Evolutionary conservation across 35 echinoderm and acorn worm genomes (phyloP).

Genomic region (Ophiothrix spiculata): DNA sequence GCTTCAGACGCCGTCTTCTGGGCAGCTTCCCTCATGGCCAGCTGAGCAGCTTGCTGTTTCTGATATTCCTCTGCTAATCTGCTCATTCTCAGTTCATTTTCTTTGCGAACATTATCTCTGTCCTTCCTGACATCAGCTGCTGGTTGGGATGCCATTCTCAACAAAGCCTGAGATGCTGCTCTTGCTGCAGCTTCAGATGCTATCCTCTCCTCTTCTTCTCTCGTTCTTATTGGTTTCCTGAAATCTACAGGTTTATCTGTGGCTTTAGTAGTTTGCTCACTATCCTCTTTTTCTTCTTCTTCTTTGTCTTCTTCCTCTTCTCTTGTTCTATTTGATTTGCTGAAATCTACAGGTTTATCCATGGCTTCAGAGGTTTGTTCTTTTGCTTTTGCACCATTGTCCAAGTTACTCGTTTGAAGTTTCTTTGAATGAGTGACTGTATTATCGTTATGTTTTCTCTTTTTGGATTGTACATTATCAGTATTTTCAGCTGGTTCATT

Average conservation of each 20-base stretch:
- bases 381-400: not conserved
- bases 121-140: not conserved
- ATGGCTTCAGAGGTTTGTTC: no score
- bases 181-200: not conserved
- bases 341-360: not conserved
- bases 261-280: no score
- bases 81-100: not conserved
- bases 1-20: not conserved
- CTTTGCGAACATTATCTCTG: not conserved
- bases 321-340: not conserved
- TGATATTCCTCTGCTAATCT: not conserved
- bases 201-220: not conserved
- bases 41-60: not conserved
- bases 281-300: no score
- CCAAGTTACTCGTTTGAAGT: no score
- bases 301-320: not conserved
- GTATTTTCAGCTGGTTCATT: no score
- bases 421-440: no score
- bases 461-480: no score
- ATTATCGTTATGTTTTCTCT: no score
- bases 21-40: not conserved
- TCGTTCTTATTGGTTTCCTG: not conserved
- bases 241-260: not conserved
- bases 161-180: not conserved
- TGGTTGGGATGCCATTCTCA: not conserved